Evolutionary conservation across 64 coral and sea anemone genomes (phyloP).

Genomic region (Pocillopora damicornis): DNA sequence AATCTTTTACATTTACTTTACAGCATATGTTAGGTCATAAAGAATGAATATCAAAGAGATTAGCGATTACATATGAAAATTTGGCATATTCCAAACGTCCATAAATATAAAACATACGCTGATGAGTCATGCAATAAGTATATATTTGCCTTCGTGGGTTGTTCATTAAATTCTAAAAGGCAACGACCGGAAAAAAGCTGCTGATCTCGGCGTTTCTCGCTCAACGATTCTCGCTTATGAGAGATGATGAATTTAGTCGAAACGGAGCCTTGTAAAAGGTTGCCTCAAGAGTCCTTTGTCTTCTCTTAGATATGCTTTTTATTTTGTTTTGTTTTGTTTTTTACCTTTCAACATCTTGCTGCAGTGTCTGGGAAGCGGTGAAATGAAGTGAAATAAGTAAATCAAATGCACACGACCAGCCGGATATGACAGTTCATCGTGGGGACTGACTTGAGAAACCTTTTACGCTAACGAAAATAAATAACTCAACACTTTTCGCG

Average conservation of each 20-base stretch:
- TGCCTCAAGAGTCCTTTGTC: no score
- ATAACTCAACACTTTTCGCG: background rate
- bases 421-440: background rate
- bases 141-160: conserved; percentile 10
- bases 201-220: no score
- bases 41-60: background rate
- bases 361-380: no score
- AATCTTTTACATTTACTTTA: background rate
- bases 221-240: no score
- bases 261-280: no score
- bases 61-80: conserved; percentile 8
- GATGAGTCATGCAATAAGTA: conserved; percentile 6
- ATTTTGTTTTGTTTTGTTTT: no score
- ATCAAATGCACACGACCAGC: no score
- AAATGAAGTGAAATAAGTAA: no score
- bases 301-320: no score
- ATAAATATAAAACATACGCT: background rate
- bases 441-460: background rate
- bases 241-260: no score
- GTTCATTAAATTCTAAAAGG: background rate
- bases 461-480: background rate
- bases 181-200: background rate
- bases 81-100: conserved; percentile 5
- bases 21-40: background rate
- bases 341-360: no score